Conservation (phyloP, 2,113 vertebrate species). For the Hylia prasina region DNA sequence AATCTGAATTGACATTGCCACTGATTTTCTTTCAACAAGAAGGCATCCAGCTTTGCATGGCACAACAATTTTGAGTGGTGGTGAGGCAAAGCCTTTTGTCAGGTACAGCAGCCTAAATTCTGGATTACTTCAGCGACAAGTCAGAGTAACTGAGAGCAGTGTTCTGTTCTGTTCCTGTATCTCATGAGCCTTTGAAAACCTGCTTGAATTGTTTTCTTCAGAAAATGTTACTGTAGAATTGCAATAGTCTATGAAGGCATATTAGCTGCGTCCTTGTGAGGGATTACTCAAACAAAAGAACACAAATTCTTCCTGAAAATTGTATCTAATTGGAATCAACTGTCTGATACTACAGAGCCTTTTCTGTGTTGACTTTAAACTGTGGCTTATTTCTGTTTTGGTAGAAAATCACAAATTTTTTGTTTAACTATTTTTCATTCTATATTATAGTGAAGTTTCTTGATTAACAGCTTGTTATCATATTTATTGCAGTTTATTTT, state of each 20-base stretch:
- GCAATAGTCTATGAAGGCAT: background rate
- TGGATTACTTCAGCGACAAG: background rate
- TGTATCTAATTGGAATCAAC: background rate
- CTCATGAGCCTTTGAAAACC: background rate
- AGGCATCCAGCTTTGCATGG: background rate
- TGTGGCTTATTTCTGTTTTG: background rate
- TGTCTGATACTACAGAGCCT: background rate
- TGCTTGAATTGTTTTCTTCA: background rate
- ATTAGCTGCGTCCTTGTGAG: background rate
- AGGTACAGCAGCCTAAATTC: background rate
- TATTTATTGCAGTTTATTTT: background rate
- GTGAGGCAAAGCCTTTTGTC: background rate
- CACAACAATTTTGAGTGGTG: background rate
- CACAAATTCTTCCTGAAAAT: background rate
- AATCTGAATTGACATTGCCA: background rate
- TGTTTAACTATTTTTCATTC: background rate
- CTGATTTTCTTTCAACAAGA: background rate
- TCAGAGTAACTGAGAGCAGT: background rate
- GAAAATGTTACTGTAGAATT: background rate
- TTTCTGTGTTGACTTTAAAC: background rate
- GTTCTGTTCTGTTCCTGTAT: background rate
- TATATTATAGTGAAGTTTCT: background rate
- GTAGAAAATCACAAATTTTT: background rate
- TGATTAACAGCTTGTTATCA: background rate
- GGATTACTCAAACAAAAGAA: background rate